Conservation (phyloP, 2,113 vertebrate species). For the Tachysurus fulvidraco region DNA sequence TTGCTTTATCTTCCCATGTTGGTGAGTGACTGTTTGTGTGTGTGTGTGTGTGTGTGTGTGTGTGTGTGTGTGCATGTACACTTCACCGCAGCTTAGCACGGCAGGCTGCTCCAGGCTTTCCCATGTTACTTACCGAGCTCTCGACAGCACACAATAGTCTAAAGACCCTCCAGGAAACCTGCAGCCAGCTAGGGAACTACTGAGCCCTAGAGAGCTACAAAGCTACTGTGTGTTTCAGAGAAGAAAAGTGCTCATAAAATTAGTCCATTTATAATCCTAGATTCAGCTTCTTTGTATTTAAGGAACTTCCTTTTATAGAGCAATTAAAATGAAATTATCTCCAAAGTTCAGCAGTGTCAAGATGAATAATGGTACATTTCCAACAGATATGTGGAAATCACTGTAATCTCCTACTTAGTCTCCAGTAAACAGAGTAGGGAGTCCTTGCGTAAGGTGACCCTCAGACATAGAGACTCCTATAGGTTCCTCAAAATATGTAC, state of each 20-base stretch:
- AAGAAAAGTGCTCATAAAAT: not conserved
- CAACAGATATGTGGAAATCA: not conserved
- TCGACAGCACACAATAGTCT: not conserved
- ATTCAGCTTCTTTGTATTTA: not conserved
- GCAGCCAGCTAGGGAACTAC: not conserved
- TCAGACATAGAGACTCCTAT: not conserved
- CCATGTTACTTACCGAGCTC: not conserved
- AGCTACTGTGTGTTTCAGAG: not conserved
- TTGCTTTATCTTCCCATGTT: not conserved
- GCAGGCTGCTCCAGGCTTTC: conserved; percentile 31
- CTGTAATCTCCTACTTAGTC: not conserved
- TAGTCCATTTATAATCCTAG: not conserved
- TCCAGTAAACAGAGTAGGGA: not conserved
- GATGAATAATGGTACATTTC: not conserved
- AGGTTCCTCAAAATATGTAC: not conserved
- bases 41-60: not conserved
- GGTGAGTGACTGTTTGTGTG: not conserved
- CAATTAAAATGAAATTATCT: not conserved
- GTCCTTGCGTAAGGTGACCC: not conserved
- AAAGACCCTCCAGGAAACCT: conserved; percentile 21
- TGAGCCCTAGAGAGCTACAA: not conserved
- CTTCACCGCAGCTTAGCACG: conserved; percentile 3
- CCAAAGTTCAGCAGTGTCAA: not conserved
- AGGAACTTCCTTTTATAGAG: not conserved
- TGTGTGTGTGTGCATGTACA: not conserved